Conservation (phyloP, 2,797 vertebrate genomes). For the Yasuhikotakia modesta region DNA sequence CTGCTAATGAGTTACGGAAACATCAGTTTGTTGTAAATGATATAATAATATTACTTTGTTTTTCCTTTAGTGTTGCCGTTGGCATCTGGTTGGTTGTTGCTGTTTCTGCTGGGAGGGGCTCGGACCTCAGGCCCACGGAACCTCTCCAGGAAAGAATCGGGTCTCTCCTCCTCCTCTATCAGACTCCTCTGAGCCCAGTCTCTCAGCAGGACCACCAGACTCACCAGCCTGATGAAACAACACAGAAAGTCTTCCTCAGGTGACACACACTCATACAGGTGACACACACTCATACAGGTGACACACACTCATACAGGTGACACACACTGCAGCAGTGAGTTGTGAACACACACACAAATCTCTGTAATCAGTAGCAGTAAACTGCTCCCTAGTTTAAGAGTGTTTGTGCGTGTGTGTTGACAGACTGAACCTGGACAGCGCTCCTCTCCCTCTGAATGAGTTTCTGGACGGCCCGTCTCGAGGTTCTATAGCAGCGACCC, state of each 20-base stretch:
- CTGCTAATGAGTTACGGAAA: not conserved
- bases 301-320: too few species aligned
- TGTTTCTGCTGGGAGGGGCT: conserved; percentile 68
- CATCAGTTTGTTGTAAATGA: too few species aligned
- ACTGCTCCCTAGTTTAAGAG: too few species aligned
- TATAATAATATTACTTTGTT: conserved; percentile 44
- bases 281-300: too few species aligned
- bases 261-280: too few species aligned
- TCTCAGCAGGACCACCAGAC: conserved; percentile 84
- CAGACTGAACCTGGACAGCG: conserved; percentile 75
- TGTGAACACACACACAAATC: too few species aligned
- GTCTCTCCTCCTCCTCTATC: conserved; percentile 80
- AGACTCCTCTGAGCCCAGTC: conserved; percentile 89
- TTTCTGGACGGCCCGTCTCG: conserved; percentile 68
- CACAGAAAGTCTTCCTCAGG: not conserved
- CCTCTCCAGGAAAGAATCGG: conserved; percentile 91
- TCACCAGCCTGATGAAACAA: conserved; percentile 76
- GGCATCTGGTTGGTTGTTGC: conserved; percentile 67
- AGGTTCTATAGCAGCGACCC: conserved; percentile 72
- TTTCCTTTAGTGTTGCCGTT: conserved; percentile 51
- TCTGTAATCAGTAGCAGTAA: too few species aligned
- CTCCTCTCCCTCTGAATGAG: conserved; percentile 72
- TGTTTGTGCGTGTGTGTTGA: not conserved
- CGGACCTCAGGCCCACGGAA: conserved; percentile 85
- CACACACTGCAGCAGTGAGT: too few species aligned